Evolutionary conservation across 2,113 vertebrate genomes (phyloP).

Genomic region (Prionailurus bengalensis): DNA sequence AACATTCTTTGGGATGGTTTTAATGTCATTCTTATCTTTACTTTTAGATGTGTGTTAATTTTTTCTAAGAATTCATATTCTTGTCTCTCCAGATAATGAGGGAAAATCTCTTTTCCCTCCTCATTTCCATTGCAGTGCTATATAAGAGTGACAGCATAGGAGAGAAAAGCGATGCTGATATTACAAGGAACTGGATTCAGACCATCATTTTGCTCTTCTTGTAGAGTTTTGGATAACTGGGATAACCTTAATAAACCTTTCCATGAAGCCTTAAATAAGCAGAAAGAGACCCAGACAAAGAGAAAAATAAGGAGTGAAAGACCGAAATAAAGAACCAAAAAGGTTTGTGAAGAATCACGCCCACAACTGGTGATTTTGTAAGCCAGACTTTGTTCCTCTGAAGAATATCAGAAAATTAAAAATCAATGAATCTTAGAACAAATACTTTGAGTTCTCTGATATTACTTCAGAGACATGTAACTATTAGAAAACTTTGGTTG

Average conservation of each 20-base stretch:
- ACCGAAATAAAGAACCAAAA: background rate
- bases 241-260: background rate
- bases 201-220: background rate
- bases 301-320: background rate
- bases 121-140: background rate
- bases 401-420: slow-evolving; percentile 24
- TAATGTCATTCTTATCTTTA: background rate
- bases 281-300: background rate
- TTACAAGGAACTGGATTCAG: background rate
- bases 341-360: background rate
- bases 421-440: background rate
- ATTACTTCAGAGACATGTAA: background rate
- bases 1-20: background rate
- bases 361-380: background rate
- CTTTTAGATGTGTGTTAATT: background rate
- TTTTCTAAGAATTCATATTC: background rate
- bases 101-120: background rate
- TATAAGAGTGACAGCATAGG: background rate
- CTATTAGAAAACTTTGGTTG: background rate
- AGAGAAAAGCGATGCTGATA: background rate
- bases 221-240: background rate
- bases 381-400: background rate
- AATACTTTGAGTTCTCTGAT: background rate
- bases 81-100: background rate
- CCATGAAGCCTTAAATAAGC: background rate